Percentiles rank a stretch among this genome's conserved stretches.
Evolutionary conservation across 2,797 vertebrate species (phyloP).

Genomic region (Tenualosa thibaudeaui): DNA sequence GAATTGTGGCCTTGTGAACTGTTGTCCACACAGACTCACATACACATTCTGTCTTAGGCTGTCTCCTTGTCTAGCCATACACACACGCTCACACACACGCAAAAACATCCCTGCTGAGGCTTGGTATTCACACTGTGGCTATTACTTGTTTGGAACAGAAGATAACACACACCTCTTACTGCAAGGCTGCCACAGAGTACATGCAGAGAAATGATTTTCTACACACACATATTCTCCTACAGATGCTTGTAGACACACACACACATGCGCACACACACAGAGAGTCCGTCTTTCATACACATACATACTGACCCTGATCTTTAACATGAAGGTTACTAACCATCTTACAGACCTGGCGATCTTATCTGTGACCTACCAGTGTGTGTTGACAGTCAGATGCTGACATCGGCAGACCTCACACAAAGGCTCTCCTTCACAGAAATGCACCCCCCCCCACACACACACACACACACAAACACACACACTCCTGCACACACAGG

Average conservation of each 20-base stretch:
- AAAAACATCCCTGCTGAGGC: too few species aligned
- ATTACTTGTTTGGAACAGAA: too few species aligned
- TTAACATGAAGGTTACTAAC: neutral
- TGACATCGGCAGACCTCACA: slow-evolving; percentile 10
- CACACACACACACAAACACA: neutral
- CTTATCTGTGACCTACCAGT: neutral
- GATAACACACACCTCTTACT: too few species aligned
- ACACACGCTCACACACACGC: neutral
- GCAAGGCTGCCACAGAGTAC: too few species aligned
- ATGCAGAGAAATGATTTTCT: too few species aligned
- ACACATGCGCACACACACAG: too few species aligned
- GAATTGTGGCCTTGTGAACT: slow-evolving; percentile 44
- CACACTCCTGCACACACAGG: neutral
- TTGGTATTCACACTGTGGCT: too few species aligned
- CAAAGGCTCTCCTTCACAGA: slow-evolving; percentile 41
- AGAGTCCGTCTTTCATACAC: too few species aligned
- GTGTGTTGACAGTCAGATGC: neutral
- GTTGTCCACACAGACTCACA: neutral
- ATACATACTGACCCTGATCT: neutral
- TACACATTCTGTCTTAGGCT: too few species aligned
- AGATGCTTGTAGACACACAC: too few species aligned
- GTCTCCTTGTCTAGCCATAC: neutral
- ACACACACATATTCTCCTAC: too few species aligned
- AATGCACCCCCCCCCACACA: neutral
- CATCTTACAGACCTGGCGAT: neutral